These are phyloP conservation scores for Bostrychus sinensis DNA, from an alignment of 2,113 vertebrate genomes.

Conservation along the genomic window DNA sequence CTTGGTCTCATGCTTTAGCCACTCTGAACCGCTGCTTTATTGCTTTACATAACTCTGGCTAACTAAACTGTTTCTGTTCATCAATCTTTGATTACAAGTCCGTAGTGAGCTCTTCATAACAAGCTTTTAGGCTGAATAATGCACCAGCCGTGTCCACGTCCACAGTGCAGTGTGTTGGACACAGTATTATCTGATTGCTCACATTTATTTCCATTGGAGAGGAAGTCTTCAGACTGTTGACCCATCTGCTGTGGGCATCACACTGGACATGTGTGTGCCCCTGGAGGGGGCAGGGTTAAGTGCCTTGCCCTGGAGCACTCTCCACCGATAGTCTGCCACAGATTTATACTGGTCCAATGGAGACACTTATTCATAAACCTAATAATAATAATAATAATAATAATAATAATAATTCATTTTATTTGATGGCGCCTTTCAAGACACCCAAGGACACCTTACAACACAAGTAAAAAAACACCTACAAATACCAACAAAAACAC, in stretches of 20 bases:
- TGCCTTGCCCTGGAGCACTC: constrained; percentile 22
- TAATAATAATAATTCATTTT: too few species aligned
- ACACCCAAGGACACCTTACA: too few species aligned
- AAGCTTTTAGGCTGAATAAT: constrained; percentile 75
- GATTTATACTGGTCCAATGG: background rate
- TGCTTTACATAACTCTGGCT: constrained; percentile 61
- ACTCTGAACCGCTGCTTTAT: constrained; percentile 40
- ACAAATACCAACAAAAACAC: too few species aligned
- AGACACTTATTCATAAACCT: background rate
- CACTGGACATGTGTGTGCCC: constrained; percentile 13
- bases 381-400: too few species aligned
- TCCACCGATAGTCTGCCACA: background rate
- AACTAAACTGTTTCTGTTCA: constrained; percentile 60
- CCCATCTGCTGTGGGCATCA: constrained; percentile 31
- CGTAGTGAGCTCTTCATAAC: constrained; percentile 54
- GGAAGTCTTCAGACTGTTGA: background rate
- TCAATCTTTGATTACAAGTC: constrained; percentile 61
- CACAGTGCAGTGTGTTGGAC: background rate
- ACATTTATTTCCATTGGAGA: constrained; percentile 24
- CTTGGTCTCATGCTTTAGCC: constrained; percentile 17
- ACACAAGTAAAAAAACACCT: too few species aligned
- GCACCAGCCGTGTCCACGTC: constrained; percentile 36
- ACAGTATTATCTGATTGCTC: constrained; percentile 16
- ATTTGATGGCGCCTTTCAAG: too few species aligned
- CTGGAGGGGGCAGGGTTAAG: constrained; percentile 23